Evolutionary conservation across 2,797 vertebrate species (phyloP).

Genomic region (Thamnophis elegans): DNA sequence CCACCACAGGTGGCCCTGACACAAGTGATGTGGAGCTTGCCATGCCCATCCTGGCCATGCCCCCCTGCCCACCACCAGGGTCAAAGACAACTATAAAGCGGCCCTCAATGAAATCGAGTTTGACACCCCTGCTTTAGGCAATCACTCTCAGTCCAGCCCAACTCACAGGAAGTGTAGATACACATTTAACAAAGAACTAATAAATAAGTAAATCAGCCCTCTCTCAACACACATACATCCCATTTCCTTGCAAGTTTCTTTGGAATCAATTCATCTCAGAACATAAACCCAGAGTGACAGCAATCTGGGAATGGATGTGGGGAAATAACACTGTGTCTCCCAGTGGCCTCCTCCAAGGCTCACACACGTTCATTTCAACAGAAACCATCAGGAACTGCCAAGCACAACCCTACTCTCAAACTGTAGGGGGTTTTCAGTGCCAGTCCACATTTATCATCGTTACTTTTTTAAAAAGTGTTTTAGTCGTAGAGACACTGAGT

Average conservation of each 20-base stretch:
- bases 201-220: background rate
- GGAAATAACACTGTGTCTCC: background rate
- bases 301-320: background rate
- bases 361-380: background rate
- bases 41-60: too few relatives aligned
- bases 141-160: background rate
- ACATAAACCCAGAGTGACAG: background rate
- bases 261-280: background rate
- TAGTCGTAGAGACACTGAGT: background rate
- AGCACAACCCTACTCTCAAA: background rate
- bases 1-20: too few relatives aligned
- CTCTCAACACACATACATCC: background rate
- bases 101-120: too few relatives aligned
- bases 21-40: too few relatives aligned
- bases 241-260: background rate
- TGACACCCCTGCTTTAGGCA: background rate
- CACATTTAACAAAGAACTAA: background rate
- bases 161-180: background rate
- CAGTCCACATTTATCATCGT: background rate
- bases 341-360: background rate
- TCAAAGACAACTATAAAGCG: too few relatives aligned
- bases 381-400: background rate
- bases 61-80: too few relatives aligned
- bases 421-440: background rate
- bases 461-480: background rate